Conservation (phyloP, 2,797 vertebrate species). For the Hafferia zeledoni region DNA sequence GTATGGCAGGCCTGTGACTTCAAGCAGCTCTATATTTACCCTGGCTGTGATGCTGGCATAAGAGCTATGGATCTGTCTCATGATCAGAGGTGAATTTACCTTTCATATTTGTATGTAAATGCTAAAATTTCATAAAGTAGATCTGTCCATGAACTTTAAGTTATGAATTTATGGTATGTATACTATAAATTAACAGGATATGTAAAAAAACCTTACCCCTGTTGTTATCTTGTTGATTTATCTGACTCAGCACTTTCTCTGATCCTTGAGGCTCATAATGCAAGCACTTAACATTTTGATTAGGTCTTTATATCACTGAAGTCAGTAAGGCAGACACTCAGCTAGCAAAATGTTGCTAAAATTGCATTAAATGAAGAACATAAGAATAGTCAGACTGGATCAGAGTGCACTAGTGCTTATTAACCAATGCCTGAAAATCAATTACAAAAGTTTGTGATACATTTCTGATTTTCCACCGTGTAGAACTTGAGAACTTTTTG, state of each 20-base stretch:
- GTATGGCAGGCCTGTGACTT: constrained; percentile 99
- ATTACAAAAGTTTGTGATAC: not conserved
- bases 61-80: constrained; percentile 98
- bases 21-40: constrained; percentile 98
- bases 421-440: not conserved
- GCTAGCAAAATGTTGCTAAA: not conserved
- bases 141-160: not conserved
- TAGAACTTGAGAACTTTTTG: not conserved
- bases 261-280: not conserved
- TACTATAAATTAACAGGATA: not conserved
- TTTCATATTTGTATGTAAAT: not conserved
- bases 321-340: not conserved
- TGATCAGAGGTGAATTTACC: constrained; percentile 90
- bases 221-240: not conserved
- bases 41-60: constrained; percentile 97
- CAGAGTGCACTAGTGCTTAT: not conserved
- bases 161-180: not conserved
- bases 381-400: not conserved
- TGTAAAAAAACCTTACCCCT: not conserved
- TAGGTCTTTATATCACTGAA: not conserved
- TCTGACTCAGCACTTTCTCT: not conserved
- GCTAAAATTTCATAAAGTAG: not conserved
- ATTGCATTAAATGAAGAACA: not conserved
- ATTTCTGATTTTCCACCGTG: not conserved
- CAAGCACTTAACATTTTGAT: not conserved